Evolutionary conservation across 2,888 invertebrate genomes (phyloP).

Genomic region (Diabrotica balteata): DNA sequence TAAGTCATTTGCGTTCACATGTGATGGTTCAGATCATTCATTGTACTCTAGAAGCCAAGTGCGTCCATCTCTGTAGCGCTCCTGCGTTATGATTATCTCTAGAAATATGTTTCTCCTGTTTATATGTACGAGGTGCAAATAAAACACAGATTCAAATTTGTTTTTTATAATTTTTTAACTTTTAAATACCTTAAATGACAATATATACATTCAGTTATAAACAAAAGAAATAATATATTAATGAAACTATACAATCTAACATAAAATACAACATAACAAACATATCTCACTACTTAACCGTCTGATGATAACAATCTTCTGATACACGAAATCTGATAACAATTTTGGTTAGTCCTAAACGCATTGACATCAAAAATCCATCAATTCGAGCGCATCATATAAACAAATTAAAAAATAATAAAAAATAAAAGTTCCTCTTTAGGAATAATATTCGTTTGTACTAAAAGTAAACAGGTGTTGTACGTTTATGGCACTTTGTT

Average conservation of each 20-base stretch:
- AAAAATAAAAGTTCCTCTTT: not conserved
- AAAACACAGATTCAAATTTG: no score
- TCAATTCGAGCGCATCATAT: conserved; percentile 6
- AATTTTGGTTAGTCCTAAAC: conserved; percentile 21
- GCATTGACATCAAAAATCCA: conserved; percentile 16
- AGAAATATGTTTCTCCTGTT: no score
- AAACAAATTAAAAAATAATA: not conserved
- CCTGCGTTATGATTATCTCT: no score
- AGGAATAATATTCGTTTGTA: not conserved
- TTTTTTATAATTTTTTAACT: conserved; percentile 13
- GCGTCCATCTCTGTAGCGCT: no score
- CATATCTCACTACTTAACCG: conserved; percentile 34
- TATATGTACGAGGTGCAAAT: no score
- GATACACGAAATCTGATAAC: conserved; percentile 15
- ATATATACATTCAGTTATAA: conserved; percentile 43
- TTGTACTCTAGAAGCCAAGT: no score
- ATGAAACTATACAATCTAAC: conserved; percentile 40
- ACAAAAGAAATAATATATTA: conserved; percentile 42
- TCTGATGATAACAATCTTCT: conserved; percentile 13
- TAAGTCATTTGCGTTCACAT: no score
- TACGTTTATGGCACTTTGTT: not conserved
- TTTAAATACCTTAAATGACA: conserved; percentile 41
- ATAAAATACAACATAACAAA: conserved; percentile 38
- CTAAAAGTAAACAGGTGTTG: not conserved
- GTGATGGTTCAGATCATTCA: no score